Base-by-base conservation (phyloP, 2,113 vertebrate genomes). In the Pelusios castaneus region DNA sequence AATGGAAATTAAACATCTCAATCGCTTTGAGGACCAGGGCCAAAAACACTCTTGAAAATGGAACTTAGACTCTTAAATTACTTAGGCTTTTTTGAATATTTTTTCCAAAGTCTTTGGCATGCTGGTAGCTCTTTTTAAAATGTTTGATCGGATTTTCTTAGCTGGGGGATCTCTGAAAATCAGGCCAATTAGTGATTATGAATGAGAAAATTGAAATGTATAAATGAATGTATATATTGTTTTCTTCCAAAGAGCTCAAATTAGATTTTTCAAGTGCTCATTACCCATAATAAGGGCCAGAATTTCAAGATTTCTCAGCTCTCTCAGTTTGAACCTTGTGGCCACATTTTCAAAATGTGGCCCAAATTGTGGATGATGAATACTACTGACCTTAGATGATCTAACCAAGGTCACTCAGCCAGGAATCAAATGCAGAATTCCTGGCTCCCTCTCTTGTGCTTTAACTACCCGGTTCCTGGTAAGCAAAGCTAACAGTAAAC, bases 291-390 rank as follows among this genome's bases (percentile, higher is more conserved):
- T 43, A 86, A 80, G 55, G 14, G 4, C 47, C 94, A 11, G 49
- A 81, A 91, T 94, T 96, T 96, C 12, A 0, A 38, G 89, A 84
- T 19, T 49, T 38, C 93, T 92, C 77, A 91, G 52, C 77, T 29
- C 79, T 29, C 81, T 19, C 34, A 89, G 2, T 17, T 27, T 92
- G 83, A 85, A 88, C 93, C 92, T 60, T 80, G 38, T 14, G 34
- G 8, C 60, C 77, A 90, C 29, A 83, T 93, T 91, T 92, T 70
- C 55, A 76, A 94, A 91, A 93, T 85, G 27, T 79, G 51, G 19
- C 85, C 31, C 73, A 88, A 79, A 9, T 89, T 82, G 4, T 87
- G 80, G 22, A 0, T 96, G 92, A 84, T 22, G 63, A 95, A 51
- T 52, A 52, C 79, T 95, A 22, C 27, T 91, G 31, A 84, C n/a